These are phyloP conservation scores for Chelonia mydas DNA, from an alignment of 2,797 vertebrate genomes.

Conservation along the genomic window DNA sequence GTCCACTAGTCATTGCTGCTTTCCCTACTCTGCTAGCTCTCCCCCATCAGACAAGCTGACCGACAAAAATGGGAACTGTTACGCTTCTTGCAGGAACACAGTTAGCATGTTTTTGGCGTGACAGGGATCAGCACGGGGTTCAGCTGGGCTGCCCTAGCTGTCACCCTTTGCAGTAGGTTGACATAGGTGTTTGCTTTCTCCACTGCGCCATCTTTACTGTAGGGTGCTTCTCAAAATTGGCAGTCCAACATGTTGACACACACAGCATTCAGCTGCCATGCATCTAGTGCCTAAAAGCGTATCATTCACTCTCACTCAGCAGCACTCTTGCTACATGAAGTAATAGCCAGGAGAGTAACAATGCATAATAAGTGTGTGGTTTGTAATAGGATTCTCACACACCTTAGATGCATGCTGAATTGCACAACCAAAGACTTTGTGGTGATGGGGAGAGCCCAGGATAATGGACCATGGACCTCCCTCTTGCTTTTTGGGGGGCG, in stretches of 20 bases:
- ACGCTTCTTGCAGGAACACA: accelerated
- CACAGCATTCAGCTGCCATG: accelerated
- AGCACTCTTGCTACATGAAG: background rate
- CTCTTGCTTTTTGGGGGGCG: background rate
- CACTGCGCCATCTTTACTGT: background rate
- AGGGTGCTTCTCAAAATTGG: background rate
- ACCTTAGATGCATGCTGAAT: background rate
- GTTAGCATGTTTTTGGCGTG: accelerated
- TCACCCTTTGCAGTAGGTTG: accelerated
- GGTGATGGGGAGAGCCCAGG: constrained; percentile 29
- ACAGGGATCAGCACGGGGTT: background rate
- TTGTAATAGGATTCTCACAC: background rate
- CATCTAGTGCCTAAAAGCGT: background rate
- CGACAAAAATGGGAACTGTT: background rate
- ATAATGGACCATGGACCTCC: constrained; percentile 32
- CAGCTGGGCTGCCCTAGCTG: background rate
- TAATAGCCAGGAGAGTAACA: background rate
- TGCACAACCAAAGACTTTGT: background rate
- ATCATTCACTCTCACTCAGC: accelerated
- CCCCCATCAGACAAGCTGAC: background rate
- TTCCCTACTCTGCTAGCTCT: background rate
- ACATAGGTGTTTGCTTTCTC: background rate
- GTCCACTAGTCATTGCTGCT: background rate
- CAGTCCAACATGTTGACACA: accelerated
- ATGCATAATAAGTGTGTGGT: background rate